Base-by-base conservation (phyloP, 2,797 vertebrate genomes). In the Brachymystax lenok region DNA sequence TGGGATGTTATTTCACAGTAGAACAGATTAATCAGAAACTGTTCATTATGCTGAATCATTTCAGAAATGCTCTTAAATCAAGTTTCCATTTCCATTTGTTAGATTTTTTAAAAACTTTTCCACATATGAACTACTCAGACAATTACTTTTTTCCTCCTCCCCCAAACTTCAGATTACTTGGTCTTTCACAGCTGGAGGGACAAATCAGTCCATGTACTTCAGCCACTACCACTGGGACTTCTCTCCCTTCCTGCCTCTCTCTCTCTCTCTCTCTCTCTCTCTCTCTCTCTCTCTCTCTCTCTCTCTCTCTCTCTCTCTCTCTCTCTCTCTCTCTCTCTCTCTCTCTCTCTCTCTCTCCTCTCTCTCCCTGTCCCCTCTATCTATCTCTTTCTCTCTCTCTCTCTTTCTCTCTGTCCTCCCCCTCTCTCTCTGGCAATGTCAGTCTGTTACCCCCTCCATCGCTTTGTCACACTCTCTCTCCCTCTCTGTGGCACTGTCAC, bases 371-470 rank as follows among this genome's bases (percentile, higher is more conserved):
- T 0, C 4, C 30, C 4, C 30, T 5, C 30, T 30, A 0, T 30
- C 30, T 30, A 0, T 35, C 33, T 35, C 33, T 35, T 6, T 7
- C 33, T 35, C 33, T 35, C 6, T 87, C 88, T 89, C 83, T 79
- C 76, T 76, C 66, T 86, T 79, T 86, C 74, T 87, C 83, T 88
- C 84, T 86, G 85, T 88, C 19, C 78, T 73, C 76, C 82, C 81
- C 84, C 84, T 91, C 67, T 76, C 56, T 81, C 67, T 74, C 59
- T 75, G 16, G 17, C 59, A 33, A 63, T 73, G 90, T 90, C 90
- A 90, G 86, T 88, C 88, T 92, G 85, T 92, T 89, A 87, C 86
- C 85, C 86, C 88, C 81, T 85, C 84, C 77, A 78, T 87, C 79
- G 79, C 85, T 84, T 86, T 84, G 79, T 84, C 79, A 72, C 84